These are phyloP conservation scores for Lasioglossum figueresi DNA, from an alignment of 2,888 invertebrate species.

Conservation along the genomic window DNA sequence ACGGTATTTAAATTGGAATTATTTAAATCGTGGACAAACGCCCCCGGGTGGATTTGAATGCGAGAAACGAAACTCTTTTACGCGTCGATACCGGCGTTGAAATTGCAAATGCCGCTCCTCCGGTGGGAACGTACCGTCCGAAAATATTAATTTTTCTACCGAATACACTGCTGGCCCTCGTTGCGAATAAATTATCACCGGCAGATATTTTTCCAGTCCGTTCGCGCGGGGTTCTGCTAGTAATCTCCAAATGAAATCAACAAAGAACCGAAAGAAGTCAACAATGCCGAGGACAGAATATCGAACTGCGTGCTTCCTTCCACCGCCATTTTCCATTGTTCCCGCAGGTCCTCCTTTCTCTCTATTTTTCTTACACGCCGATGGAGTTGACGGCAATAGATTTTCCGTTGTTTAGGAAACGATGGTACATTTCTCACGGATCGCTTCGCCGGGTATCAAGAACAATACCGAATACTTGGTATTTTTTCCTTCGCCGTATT, in stretches of 20 bases:
- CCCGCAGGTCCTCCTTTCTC: not conserved
- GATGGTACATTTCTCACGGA: slow-evolving; percentile 21
- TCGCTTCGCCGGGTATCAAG: slow-evolving; percentile 37
- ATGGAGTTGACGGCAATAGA: slow-evolving; percentile 42
- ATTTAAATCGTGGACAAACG: slow-evolving; percentile 35
- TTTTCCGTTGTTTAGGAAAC: slow-evolving; percentile 46
- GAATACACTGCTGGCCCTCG: not conserved
- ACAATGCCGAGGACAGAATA: slow-evolving; percentile 47
- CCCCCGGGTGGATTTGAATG: not conserved
- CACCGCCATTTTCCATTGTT: slow-evolving; percentile 48
- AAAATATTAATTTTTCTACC: slow-evolving; percentile 6
- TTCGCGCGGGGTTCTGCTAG: not conserved
- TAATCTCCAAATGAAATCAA: slow-evolving; percentile 20
- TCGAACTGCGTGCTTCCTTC: slow-evolving; percentile 31
- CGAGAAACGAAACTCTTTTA: slow-evolving; percentile 6
- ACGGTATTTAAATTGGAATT: slow-evolving; percentile 56
- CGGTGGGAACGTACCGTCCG: not conserved
- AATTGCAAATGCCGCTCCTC: slow-evolving; percentile 18
- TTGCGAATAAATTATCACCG: not conserved
- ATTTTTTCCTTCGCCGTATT: slow-evolving; percentile 12
- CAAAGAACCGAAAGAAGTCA: slow-evolving; percentile 20
- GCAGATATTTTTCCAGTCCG: not conserved
- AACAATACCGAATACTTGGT: slow-evolving; percentile 37
- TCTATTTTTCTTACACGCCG: slow-evolving; percentile 9
- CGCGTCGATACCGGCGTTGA: slow-evolving; percentile 13